These are phyloP conservation scores for Pangasius larnaudii DNA, from an alignment of 2,797 vertebrate species.

Conservation along the genomic window DNA sequence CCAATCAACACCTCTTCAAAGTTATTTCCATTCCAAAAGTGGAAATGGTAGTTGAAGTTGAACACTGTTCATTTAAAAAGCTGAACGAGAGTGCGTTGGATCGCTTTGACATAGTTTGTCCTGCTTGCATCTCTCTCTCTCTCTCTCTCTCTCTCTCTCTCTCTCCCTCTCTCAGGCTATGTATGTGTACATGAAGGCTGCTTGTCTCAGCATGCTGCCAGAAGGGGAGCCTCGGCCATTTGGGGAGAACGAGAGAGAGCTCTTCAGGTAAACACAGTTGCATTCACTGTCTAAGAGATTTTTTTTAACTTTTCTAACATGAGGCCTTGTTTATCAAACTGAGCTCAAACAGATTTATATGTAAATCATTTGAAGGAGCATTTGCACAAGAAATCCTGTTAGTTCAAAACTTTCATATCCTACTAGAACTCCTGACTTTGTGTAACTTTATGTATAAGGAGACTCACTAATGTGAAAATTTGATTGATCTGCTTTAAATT, in stretches of 20 bases:
- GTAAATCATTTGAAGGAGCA: not conserved
- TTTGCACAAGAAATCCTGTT: not conserved
- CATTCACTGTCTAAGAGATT: not conserved
- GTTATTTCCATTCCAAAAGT: not conserved
- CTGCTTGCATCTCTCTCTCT: not conserved
- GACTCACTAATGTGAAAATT: not conserved
- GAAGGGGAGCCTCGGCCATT: constrained; percentile 77
- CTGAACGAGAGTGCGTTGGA: not conserved
- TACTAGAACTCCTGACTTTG: not conserved
- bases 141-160: not conserved
- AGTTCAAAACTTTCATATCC: not conserved
- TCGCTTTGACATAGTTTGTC: not conserved
- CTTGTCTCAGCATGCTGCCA: constrained; percentile 85
- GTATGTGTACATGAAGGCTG: constrained; percentile 89
- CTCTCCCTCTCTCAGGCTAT: constrained; percentile 74
- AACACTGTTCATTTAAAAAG: not conserved
- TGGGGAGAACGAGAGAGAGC: constrained; percentile 80
- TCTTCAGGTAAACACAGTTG: constrained; percentile 76
- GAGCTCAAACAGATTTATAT: not conserved
- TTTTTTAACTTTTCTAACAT: not conserved
- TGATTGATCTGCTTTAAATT: not conserved
- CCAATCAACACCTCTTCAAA: not conserved
- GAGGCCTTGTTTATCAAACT: not conserved
- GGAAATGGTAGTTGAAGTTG: not conserved
- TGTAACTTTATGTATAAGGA: not conserved